These are phyloP conservation scores for Pogonocichla stellata DNA, from an alignment of 2,113 vertebrate species.

Conservation along the genomic window DNA sequence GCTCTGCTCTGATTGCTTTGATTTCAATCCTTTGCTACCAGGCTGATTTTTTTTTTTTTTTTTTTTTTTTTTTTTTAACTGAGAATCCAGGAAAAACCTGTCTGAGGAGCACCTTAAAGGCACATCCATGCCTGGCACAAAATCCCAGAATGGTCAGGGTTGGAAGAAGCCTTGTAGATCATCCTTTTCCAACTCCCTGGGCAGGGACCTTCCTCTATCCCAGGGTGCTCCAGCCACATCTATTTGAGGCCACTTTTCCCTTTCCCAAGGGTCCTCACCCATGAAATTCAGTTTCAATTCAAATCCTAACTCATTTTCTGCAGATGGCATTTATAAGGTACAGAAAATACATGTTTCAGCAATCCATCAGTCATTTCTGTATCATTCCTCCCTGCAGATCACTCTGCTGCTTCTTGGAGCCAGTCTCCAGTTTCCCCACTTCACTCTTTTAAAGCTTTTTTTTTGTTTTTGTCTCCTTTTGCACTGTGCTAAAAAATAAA, in stretches of 20 bases:
- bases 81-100: background rate
- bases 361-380: fast-evolving
- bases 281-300: background rate
- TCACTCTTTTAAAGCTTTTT: background rate
- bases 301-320: background rate
- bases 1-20: background rate
- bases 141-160: no score
- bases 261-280: background rate
- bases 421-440: background rate
- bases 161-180: background rate
- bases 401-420: background rate
- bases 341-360: fast-evolving
- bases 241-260: background rate
- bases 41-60: background rate
- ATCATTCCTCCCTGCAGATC: background rate
- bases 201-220: background rate
- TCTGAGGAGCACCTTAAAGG: background rate
- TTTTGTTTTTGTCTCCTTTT: background rate
- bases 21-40: background rate
- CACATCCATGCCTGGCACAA: background rate
- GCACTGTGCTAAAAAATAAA: background rate
- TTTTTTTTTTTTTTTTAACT: background rate
- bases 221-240: background rate
- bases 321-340: background rate
- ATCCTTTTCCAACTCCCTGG: background rate